A percentile compares a stretch with the other conserved stretches of the same genome.
These are phyloP conservation scores for Neodon shergylaensis DNA, from an alignment of 2,113 vertebrate species.

Conservation along the genomic window DNA sequence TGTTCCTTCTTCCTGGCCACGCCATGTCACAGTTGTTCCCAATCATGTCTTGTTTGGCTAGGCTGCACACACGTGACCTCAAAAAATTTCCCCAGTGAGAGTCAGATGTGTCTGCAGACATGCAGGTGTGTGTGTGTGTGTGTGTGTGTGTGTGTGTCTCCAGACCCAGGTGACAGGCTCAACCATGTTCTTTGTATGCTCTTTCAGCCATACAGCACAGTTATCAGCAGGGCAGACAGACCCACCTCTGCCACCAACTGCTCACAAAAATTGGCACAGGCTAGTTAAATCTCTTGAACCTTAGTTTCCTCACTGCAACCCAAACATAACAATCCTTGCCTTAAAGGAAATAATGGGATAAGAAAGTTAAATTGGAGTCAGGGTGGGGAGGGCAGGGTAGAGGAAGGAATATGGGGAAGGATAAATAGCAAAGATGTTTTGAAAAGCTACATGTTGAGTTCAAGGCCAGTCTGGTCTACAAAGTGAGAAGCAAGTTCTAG, in stretches of 20 bases:
- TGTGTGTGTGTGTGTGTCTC: background rate
- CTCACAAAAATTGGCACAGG: background rate
- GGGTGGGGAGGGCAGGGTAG: background rate
- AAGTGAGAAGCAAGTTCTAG: too few relatives aligned
- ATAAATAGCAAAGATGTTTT: background rate
- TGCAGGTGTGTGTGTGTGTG: background rate
- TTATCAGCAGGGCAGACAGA: background rate
- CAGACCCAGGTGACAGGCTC: background rate
- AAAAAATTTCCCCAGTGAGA: conserved; percentile 70
- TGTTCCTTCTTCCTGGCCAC: conserved; percentile 81
- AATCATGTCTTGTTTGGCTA: conserved; percentile 83
- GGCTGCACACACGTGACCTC: conserved; percentile 75
- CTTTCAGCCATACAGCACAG: background rate
- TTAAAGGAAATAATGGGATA: too few relatives aligned
- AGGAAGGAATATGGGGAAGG: background rate
- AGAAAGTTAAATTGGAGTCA: background rate
- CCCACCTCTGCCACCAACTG: background rate
- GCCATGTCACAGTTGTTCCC: conserved; percentile 83
- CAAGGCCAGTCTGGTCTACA: too few relatives aligned
- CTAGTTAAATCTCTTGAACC: background rate
- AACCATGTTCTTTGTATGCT: background rate
- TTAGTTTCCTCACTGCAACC: conserved; percentile 1
- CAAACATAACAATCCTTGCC: background rate
- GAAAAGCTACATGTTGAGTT: background rate
- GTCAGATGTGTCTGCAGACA: conserved; percentile 50